phyloP scores from a whole-genome alignment of 1,140 invertebrate species.

The Bombus haemorrhoidalis region DNA sequence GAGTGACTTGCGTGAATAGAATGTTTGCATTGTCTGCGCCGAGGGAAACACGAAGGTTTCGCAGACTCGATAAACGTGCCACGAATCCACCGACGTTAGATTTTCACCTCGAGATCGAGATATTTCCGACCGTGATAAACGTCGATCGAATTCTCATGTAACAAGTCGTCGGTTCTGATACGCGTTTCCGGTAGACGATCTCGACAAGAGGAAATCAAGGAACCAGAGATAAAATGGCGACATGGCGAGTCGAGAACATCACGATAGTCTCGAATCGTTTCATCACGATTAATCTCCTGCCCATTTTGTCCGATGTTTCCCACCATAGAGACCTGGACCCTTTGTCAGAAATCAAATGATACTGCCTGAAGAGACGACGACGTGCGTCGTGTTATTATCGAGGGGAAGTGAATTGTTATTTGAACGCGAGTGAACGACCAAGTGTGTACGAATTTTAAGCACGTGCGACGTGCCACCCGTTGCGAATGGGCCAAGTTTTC shows the following conservation, averaged over 20 bases:
- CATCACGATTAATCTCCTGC: neutral
- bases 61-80: neutral
- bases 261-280: neutral
- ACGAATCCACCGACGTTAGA: constrained; percentile 3
- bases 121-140: constrained; percentile 3
- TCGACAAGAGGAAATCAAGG: neutral
- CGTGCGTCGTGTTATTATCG: constrained; percentile 8
- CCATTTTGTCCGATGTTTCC: neutral
- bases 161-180: neutral
- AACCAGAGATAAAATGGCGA: neutral
- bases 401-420: constrained; percentile 29
- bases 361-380: neutral
- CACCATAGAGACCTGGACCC: neutral
- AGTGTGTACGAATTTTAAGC: constrained; percentile 32
- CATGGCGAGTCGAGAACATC: neutral
- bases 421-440: neutral
- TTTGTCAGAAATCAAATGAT: neutral
- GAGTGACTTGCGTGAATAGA: constrained; percentile 52
- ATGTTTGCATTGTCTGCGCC: constrained; percentile 40
- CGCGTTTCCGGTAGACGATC: neutral
- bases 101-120: neutral
- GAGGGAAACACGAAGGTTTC: constrained; percentile 17
- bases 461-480: constrained; percentile 52
- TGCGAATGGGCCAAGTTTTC: constrained; percentile 49
- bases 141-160: constrained; percentile 7